phyloP scores from a whole-genome alignment of 1,140 invertebrate species.

The Coenobita brevimanus region DNA sequence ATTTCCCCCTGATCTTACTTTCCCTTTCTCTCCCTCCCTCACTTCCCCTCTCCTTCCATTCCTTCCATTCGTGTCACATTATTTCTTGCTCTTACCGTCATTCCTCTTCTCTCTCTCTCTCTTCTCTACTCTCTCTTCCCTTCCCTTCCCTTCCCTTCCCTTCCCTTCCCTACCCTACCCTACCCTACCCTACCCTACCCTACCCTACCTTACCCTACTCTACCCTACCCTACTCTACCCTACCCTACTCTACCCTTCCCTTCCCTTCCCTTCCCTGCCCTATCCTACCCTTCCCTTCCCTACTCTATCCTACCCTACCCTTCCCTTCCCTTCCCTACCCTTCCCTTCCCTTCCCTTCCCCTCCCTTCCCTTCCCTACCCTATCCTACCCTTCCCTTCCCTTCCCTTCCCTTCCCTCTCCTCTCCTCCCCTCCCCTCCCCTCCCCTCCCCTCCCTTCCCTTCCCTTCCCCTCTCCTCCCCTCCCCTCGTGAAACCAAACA shows the following conservation, averaged over 20 bases:
- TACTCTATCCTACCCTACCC: neutral
- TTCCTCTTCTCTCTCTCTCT: conserved; percentile 1
- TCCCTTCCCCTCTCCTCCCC: neutral
- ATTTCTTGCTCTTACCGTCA: too few relatives aligned
- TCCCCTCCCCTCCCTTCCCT: too few relatives aligned
- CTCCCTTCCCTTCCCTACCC: neutral
- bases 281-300: neutral
- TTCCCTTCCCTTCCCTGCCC: too few relatives aligned
- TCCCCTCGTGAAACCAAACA: neutral
- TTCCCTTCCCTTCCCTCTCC: neutral
- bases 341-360: neutral
- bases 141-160: too few relatives aligned
- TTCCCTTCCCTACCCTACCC: too few relatives aligned
- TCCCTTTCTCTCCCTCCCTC: neutral
- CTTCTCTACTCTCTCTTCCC: neutral
- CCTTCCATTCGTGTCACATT: neutral
- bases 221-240: neutral
- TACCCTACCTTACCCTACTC: neutral
- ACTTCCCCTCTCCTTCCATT: neutral
- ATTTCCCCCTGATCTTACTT: neutral
- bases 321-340: neutral
- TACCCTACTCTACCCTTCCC: neutral
- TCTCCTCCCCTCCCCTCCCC: neutral
- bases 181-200: neutral
- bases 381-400: neutral